phyloP scores from a whole-genome alignment of 2,888 invertebrate species.

The Clistopyga incitator region DNA sequence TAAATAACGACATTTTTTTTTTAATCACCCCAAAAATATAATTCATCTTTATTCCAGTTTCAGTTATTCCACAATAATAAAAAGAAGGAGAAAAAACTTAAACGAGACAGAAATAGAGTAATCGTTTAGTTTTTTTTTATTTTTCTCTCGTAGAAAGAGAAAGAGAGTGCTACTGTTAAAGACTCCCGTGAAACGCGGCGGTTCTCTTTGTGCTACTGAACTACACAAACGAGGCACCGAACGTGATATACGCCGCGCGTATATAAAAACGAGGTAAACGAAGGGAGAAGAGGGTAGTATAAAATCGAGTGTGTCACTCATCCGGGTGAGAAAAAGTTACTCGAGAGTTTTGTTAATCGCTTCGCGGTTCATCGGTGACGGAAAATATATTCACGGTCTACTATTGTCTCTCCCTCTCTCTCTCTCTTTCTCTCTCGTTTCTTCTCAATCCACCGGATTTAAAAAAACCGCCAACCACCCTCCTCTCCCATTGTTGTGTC shows the following conservation, averaged over 20 bases:
- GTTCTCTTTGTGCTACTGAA: conserved; percentile 38
- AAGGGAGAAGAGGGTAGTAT: too few species aligned
- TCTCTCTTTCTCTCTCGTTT: background rate
- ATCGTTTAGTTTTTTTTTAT: background rate
- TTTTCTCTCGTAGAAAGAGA: background rate
- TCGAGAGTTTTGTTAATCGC: conserved; percentile 51
- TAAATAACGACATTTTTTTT: too few species aligned
- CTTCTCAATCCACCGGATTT: conserved; percentile 8
- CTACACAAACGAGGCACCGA: conserved; percentile 28
- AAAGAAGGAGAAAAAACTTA: background rate
- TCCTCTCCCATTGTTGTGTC: background rate
- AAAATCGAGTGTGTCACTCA: background rate
- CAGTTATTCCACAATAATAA: background rate
- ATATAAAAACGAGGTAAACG: conserved; percentile 8
- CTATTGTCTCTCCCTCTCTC: background rate
- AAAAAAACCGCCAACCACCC: background rate
- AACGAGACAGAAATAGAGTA: background rate
- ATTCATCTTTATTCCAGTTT: too few species aligned
- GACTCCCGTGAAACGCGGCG: conserved; percentile 10
- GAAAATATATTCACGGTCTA: conserved; percentile 49
- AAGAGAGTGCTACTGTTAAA: conserved; percentile 42
- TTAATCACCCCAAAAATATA: too few species aligned
- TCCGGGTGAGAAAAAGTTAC: background rate
- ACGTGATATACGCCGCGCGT: conserved; percentile 20
- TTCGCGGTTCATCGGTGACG: conserved; percentile 53